phyloP scores from a whole-genome alignment of 2,113 vertebrate genomes.

The Oncorhynchus keta region DNA sequence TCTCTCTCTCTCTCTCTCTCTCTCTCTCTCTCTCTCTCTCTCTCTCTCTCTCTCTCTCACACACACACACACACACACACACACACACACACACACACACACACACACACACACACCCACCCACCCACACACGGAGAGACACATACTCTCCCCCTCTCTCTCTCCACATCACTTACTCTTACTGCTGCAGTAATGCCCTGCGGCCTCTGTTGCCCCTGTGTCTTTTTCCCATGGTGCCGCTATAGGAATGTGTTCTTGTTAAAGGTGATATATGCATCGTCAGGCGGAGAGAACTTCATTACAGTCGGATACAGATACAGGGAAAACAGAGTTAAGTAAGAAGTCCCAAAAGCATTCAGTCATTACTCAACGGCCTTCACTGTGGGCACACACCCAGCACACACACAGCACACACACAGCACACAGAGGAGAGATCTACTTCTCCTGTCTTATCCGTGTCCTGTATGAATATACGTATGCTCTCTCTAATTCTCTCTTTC shows the following conservation, averaged over 20 bases:
- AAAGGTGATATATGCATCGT: slow-evolving; percentile 64
- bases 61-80: too few relatives aligned
- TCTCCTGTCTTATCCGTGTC: too few relatives aligned
- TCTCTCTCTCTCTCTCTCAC: too few relatives aligned
- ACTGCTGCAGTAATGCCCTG: slow-evolving; percentile 37
- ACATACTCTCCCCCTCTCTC: not conserved
- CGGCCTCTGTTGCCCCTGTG: slow-evolving; percentile 15
- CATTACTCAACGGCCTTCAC: slow-evolving; percentile 8
- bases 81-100: too few relatives aligned
- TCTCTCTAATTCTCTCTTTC: too few relatives aligned
- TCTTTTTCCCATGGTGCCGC: slow-evolving; percentile 54
- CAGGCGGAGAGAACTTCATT: slow-evolving; percentile 47
- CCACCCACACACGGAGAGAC: too few relatives aligned
- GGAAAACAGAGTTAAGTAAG: slow-evolving; percentile 22
- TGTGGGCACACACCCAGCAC: not conserved
- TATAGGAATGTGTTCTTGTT: slow-evolving; percentile 63
- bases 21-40: slow-evolving; percentile 20
- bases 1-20: not conserved
- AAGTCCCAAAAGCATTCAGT: slow-evolving; percentile 51
- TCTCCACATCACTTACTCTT: slow-evolving; percentile 26
- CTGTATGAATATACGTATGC: too few relatives aligned
- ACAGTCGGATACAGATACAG: slow-evolving; percentile 34
- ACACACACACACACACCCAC: not conserved
- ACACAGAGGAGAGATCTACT: slow-evolving; percentile 12
- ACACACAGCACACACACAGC: too few relatives aligned